Base-by-base conservation (phyloP, 1,140 invertebrate species). In the Panulirus ornatus region DNA sequence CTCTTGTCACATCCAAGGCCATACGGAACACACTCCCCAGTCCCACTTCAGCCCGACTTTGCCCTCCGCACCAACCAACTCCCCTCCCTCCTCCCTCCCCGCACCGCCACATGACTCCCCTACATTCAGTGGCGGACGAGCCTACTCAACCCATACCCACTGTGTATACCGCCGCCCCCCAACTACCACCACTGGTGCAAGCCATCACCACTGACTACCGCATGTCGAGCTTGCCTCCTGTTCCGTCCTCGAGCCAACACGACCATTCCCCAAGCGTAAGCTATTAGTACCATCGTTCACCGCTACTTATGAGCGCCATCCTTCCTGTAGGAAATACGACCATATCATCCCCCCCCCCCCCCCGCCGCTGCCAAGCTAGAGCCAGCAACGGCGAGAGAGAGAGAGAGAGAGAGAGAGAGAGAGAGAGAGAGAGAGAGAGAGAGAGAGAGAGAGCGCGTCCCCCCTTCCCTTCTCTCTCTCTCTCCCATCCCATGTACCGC, bases 251-350 rank as follows among this genome's bases (percentile, higher is more conserved):
- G 42, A 85, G 83, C 66, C 83, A 85, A 85, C 83, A 85, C 83
- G 75, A 85, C 83, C 83, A 85, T 85, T 71, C 63, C 83, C 70
- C n/a, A n/a, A 85, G 83, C 83, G 75, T 85, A 85, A 85, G 83
- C 66, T 85, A 85, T 85, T 85, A 85, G 83, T 75, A 85, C 75
- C 83, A 85, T 85, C 83, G 83, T 85, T 85, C 83, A 85, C 83
- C 71, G 51, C 66, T 85, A 85, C 83, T 85, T 85, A 85, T 70
- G 83, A 85, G 40, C 83, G 70, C 83, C 83, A 85, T 85, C 83
- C 66, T 71, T 85, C 83, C 83, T 73, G 83, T 38, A 85, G 27
- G 70, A 85, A 70, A 85, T 85, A 85, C 83, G 83, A 71, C 40
- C 70, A 75, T 70, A 85, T 85, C 83, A 85, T 85, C 83, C 83